A percentile compares a stretch with the other conserved stretches of the same genome.
phyloP scores from a whole-genome alignment of 2,113 vertebrate species.

The Amia ocellicauda region DNA sequence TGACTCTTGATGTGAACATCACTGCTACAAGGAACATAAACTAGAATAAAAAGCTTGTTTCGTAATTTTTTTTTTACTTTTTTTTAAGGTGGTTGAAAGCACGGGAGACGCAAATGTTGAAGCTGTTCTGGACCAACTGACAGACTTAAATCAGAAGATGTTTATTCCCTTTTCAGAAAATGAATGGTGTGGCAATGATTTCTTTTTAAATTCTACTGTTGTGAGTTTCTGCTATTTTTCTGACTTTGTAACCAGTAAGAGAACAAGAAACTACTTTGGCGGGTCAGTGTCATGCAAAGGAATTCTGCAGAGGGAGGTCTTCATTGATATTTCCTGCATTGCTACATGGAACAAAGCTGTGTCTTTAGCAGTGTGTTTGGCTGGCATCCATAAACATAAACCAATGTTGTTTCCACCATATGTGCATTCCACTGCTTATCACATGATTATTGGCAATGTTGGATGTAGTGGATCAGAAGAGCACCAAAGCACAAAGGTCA shows the following conservation, averaged over 20 bases:
- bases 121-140: conserved; percentile 1
- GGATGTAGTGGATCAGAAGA: too few relatives aligned
- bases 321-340: conserved; percentile 20
- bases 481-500: too few relatives aligned
- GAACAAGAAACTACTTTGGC: conserved; percentile 21
- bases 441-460: background rate
- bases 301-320: conserved; percentile 2
- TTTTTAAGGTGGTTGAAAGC: conserved; percentile 15
- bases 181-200: conserved; percentile 7
- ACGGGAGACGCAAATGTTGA: background rate
- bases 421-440: conserved; percentile 10
- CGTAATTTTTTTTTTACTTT: too few relatives aligned
- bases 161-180: background rate
- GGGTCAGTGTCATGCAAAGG: conserved; percentile 14
- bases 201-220: conserved; percentile 14
- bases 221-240: conserved; percentile 19
- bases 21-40: too few relatives aligned
- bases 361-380: conserved; percentile 12
- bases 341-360: conserved; percentile 14
- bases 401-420: conserved; percentile 1
- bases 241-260: background rate
- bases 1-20: too few relatives aligned
- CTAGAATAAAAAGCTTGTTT: too few relatives aligned
- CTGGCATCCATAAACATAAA: background rate
- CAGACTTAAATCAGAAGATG: conserved; percentile 9